Base-by-base conservation (phyloP, 2,888 invertebrate genomes). In the Homarus gammarus region DNA sequence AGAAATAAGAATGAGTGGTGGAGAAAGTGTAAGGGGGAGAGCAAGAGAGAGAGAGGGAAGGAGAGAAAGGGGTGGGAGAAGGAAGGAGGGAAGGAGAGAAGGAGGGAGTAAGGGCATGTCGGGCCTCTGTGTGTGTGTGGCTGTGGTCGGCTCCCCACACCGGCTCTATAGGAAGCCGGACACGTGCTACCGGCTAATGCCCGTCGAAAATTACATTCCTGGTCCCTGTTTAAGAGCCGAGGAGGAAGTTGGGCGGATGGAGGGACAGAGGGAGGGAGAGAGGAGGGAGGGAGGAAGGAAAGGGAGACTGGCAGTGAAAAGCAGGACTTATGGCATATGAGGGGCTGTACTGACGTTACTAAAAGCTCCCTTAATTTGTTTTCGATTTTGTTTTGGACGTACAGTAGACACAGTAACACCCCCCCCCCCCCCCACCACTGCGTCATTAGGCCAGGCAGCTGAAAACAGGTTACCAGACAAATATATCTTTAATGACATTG, bases 201-300 rank as follows among this genome's bases (percentile, higher is more conserved):
- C 68, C 38, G 36, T 44, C 44, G 27, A 82, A 44, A 70, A 68
- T 82, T 64, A 82, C 70, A 84, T 84, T 72, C 49, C 72, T 72
- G 27, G 8, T 15, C 31, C 38, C 38, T n/a, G 64, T 40, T 49
- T 40, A 78, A 78, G n/a, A 31, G 1, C n/a, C n/a, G n/a, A n/a
- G n/a, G n/a, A n/a, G n/a, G n/a, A n/a, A n/a, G n/a, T n/a, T n/a
- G 22, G 18, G 15, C 8, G 15, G 44, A 10, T 78, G 33, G 33
- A 31, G 12, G 18, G 38, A 44, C 12, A 44, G 36, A n/a, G 10
- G 27, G 36, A 27, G 40, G 36, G 38, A 72, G 40, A 72, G 72
- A 40, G 72, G 38, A 36, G 73, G 33, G 73, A 44, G 40, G 44
- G 38, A 27, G 40, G 3, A 2, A 38, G 36, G 77, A 36, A 2